These are phyloP conservation scores for Drosophila affinis DNA, from an alignment of 2,888 invertebrate species.

Conservation along the genomic window DNA sequence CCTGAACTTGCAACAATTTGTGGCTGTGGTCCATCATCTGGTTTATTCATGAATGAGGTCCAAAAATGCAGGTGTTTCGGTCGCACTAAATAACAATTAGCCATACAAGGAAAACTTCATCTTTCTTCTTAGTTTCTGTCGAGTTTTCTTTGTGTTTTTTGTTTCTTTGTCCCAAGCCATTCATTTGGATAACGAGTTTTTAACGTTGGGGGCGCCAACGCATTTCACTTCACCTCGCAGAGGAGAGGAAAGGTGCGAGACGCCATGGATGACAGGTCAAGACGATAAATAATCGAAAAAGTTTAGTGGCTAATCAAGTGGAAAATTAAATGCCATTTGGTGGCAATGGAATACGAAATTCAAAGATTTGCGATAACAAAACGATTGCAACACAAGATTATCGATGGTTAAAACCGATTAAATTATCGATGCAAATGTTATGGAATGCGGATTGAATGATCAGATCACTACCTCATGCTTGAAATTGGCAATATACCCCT, in stretches of 20 bases:
- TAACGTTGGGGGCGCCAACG: constrained; percentile 50
- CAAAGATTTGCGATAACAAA: not conserved
- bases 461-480: no score
- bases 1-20: constrained; percentile 7
- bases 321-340: not conserved
- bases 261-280: not conserved
- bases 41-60: constrained; percentile 53
- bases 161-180: constrained; percentile 9
- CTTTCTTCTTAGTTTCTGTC: constrained; percentile 16
- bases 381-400: no score
- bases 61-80: constrained; percentile 60
- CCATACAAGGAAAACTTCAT: constrained; percentile 45
- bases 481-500: no score
- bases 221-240: constrained; percentile 22
- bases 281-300: not conserved
- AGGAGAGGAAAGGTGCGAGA: not conserved
- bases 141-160: constrained; percentile 15
- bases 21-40: constrained; percentile 17
- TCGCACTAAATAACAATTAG: constrained; percentile 73
- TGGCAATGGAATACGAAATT: no score
- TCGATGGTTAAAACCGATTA: no score
- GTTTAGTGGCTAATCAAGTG: not conserved
- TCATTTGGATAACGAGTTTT: constrained; percentile 63
- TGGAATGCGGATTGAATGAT: no score
- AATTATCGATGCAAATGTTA: no score